These are phyloP conservation scores for Lepidostoma basale DNA, from an alignment of 1,140 invertebrate genomes.

Conservation along the genomic window DNA sequence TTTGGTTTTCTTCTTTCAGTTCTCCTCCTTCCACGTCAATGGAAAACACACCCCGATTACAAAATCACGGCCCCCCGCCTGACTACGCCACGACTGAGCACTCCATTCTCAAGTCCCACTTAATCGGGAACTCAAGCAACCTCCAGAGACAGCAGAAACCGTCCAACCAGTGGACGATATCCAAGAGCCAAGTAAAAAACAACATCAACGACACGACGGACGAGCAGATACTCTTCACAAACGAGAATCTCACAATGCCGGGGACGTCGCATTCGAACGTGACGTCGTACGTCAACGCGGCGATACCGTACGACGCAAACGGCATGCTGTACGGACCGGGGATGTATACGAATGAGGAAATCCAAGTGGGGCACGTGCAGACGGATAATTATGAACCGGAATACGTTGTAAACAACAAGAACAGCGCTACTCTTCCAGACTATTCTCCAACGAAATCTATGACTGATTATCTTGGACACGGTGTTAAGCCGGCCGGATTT, in stretches of 20 bases:
- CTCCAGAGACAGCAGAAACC: constrained; percentile 49
- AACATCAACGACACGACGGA: constrained; percentile 57
- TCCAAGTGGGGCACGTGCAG: constrained; percentile 2
- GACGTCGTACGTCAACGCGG: constrained; percentile 8
- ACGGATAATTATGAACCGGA: constrained; percentile 38
- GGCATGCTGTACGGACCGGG: constrained; percentile 40
- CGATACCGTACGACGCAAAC: constrained; percentile 26
- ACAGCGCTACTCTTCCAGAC: constrained; percentile 30
- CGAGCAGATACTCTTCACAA: constrained; percentile 58
- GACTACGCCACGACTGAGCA: constrained; percentile 49
- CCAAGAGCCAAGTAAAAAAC: constrained; percentile 50
- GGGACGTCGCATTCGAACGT: constrained; percentile 31
- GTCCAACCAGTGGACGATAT: constrained; percentile 59
- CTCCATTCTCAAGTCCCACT: constrained; percentile 58
- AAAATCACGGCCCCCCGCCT: constrained; percentile 35
- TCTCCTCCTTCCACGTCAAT: constrained; percentile 27
- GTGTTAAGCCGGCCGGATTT: neutral
- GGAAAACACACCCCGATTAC: neutral
- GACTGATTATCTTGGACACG: constrained; percentile 32
- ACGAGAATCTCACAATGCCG: constrained; percentile 51
- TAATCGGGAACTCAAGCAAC: constrained; percentile 49
- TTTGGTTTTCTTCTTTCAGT: constrained; percentile 26
- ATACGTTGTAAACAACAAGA: constrained; percentile 36
- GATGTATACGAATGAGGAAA: constrained; percentile 29
- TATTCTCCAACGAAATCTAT: constrained; percentile 42